Percentiles rank a stretch among this genome's conserved stretches.
Evolutionary conservation across 2,888 invertebrate species (phyloP).

Genomic region (Acrocyrtus sp.): DNA sequence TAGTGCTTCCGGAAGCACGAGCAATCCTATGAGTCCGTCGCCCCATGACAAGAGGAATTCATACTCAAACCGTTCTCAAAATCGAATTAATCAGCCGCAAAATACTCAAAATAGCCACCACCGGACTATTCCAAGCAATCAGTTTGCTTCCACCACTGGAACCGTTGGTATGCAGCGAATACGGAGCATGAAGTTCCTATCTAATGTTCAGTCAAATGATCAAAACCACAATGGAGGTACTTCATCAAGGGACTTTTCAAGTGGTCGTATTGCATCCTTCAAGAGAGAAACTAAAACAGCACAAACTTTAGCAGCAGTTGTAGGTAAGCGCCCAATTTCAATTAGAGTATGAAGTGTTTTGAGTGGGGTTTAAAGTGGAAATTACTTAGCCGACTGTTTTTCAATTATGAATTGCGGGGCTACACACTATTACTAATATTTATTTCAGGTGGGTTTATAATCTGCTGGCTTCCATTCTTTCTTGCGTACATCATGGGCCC

Average conservation of each 20-base stretch:
- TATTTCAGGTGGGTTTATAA: conserved; percentile 87
- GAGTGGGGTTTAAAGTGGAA: no score
- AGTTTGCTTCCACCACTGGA: conserved; percentile 3
- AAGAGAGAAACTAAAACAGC: conserved; percentile 88
- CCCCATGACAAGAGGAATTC: conserved; percentile 28
- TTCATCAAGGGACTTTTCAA: conserved; percentile 56
- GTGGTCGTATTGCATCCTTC: conserved; percentile 65
- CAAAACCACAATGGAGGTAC: conserved; percentile 57
- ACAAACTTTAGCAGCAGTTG: conserved; percentile 85
- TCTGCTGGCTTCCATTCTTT: conserved; percentile 91
- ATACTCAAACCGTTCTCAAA: conserved; percentile 12
- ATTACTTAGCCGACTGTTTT: no score
- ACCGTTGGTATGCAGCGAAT: conserved; percentile 32
- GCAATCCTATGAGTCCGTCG: conserved; percentile 15
- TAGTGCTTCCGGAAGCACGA: conserved; percentile 34
- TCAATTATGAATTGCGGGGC: no score
- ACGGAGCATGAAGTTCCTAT: conserved; percentile 54
- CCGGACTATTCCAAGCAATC: conserved; percentile 28
- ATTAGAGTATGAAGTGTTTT: no score
- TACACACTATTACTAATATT: no score
- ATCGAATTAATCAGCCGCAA: conserved; percentile 49
- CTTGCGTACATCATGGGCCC: conserved; percentile 83
- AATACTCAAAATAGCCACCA: conserved; percentile 13
- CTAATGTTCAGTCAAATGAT: conserved; percentile 45
- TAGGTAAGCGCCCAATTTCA: no score